phyloP scores from a whole-genome alignment of 2,113 vertebrate species.

The Anser cygnoides region DNA sequence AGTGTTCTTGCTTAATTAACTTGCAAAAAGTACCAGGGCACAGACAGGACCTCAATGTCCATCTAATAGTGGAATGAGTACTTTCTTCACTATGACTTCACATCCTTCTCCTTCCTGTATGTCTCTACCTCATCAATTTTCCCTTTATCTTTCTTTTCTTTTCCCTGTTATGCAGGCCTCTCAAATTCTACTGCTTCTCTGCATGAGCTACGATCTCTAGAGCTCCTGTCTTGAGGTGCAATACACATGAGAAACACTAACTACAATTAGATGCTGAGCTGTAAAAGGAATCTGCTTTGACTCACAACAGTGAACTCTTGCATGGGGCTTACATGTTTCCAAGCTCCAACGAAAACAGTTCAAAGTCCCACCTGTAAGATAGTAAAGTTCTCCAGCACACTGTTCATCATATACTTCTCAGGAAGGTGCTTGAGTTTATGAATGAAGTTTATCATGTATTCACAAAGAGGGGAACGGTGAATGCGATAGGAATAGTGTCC shows the following conservation, averaged over 20 bases:
- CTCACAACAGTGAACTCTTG: not conserved
- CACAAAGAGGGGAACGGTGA: slow-evolving; percentile 93
- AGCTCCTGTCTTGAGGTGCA: slow-evolving; percentile 2
- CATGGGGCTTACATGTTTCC: not conserved
- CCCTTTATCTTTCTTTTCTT: not conserved
- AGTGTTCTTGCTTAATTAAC: not conserved
- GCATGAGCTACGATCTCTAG: not conserved
- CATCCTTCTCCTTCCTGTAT: not conserved
- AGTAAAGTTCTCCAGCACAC: slow-evolving; percentile 96
- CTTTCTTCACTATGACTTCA: not conserved
- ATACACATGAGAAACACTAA: not conserved
- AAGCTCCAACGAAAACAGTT: not conserved
- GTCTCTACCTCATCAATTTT: not conserved
- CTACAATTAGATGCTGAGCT: not conserved
- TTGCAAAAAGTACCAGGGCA: not conserved
- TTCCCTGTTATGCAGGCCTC: not conserved
- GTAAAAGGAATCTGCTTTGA: slow-evolving; percentile 30
- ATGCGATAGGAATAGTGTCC: slow-evolving; percentile 92
- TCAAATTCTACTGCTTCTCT: slow-evolving; percentile 8
- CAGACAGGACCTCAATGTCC: not conserved
- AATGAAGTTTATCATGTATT: slow-evolving; percentile 98
- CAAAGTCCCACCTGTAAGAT: slow-evolving; percentile 86
- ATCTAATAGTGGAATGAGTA: not conserved
- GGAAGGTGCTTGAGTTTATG: slow-evolving; percentile 96
- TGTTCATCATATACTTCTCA: slow-evolving; percentile 98